Evolutionary conservation across 1,140 invertebrate genomes (phyloP).

Genomic region (Chironomus tepperi): DNA sequence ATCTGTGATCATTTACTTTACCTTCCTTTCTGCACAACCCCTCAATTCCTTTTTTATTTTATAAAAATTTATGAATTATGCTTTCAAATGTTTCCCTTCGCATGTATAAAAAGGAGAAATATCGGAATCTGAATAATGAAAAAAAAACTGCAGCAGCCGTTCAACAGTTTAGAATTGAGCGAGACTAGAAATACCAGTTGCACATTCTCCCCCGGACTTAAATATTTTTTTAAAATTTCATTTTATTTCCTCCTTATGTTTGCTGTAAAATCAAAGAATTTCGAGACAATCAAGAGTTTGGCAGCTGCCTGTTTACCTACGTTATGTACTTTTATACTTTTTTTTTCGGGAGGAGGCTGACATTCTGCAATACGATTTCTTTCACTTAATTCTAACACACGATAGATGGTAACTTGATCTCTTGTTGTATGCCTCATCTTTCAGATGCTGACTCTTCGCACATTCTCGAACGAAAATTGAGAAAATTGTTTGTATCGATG

Average conservation of each 20-base stretch:
- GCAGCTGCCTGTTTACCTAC: neutral
- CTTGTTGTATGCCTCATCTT: neutral
- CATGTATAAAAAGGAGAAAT: too few species aligned
- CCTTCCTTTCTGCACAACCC: neutral
- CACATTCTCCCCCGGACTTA: neutral
- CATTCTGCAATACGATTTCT: neutral
- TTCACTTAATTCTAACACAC: neutral
- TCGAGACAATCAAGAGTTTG: neutral
- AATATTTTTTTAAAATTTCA: too few species aligned
- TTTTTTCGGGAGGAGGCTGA: neutral
- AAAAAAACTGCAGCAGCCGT: slow-evolving; percentile 11
- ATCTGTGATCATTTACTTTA: slow-evolving; percentile 8
- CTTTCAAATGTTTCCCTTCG: neutral
- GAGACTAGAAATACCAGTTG: neutral
- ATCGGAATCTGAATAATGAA: neutral
- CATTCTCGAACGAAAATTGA: neutral
- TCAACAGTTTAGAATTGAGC: neutral
- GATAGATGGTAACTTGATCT: neutral
- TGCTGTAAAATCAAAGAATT: neutral
- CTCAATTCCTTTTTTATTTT: neutral
- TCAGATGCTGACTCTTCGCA: neutral
- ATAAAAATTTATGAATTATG: neutral
- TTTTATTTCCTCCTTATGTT: neutral
- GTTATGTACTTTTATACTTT: neutral
- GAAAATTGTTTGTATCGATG: neutral